Evolutionary conservation across 2,113 vertebrate species (phyloP), one percentile per base, ranked within the genome.

Genomic region (Oreocharis arfaki): DNA sequence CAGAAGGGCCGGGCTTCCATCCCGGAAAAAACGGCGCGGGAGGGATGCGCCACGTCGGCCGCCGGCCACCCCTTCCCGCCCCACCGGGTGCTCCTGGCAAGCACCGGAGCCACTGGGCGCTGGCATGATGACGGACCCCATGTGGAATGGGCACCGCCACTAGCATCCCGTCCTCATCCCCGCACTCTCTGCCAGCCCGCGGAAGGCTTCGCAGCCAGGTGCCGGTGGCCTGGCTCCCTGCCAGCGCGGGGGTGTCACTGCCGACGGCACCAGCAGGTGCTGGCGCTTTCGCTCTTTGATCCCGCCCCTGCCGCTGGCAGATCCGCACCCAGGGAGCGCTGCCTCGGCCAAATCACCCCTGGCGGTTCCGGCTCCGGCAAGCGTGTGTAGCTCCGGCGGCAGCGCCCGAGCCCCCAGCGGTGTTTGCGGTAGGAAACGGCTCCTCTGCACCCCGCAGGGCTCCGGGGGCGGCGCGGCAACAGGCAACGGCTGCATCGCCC

Each of bases 11-110:
- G 90, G 95, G 92, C 94, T 93, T 89, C 68, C 64, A 89, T 91
- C 84, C 92, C 59, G 76, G 95, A 96, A 95, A 91, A 94, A 89
- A 33, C 57, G 8, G 80, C 24, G 53, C 16, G 13, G 73, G 84
- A 91, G 68, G 44, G 92, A 93, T 73, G 71, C 68, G 95, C 95
- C 95, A 96, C 95, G 95, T 96, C 80, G 50, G 80, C 87, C 26
- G 23, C 79, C 8, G 47, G 95, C 44, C 92, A 80, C 84, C 92
- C 63, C 59, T 76, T 89, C 84, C 92, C 16, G 7, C 71, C 42
- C 42, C 11, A 63, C 16, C 1, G 70, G 70, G 65, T 32, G 61
- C 5, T 90, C 42, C 61, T 53, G 79, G 67, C 84, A 32, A 35
- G 80, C 9, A 1, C 61, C 3, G 3, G n/a, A 71, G 57, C 33